Conservation (phyloP, 2,888 invertebrate species). For the Acrobasis repandana region DNA sequence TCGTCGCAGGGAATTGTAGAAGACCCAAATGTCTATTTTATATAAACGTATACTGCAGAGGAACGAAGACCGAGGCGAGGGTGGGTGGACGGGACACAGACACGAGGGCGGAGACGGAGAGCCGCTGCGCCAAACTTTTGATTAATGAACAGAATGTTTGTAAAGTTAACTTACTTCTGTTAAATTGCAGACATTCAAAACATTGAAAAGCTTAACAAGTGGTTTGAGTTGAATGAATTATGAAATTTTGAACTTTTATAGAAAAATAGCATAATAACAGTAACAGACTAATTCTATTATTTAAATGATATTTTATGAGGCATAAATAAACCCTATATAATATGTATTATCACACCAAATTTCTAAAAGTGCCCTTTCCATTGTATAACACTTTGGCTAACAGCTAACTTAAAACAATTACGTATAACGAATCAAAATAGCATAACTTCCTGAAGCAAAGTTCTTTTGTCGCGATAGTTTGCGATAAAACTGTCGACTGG, state of each 20-base stretch:
- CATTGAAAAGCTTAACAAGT: conserved; percentile 57
- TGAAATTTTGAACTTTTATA: neutral
- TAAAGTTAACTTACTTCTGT: conserved; percentile 74
- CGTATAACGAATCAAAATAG: conserved; percentile 22
- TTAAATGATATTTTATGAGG: neutral
- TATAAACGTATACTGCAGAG: conserved; percentile 43
- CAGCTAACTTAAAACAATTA: neutral
- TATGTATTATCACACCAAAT: too few relatives aligned
- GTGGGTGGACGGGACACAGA: conserved; percentile 48
- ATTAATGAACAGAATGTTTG: conserved; percentile 80
- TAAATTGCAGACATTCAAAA: conserved; percentile 72
- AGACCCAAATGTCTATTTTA: conserved; percentile 53
- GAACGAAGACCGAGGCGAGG: conserved; percentile 44
- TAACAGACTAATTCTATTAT: neutral
- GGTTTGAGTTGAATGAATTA: conserved; percentile 19
- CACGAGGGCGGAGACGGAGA: conserved; percentile 70
- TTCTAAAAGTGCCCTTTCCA: too few relatives aligned
- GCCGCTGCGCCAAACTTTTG: conserved; percentile 81
- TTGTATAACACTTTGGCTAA: neutral
- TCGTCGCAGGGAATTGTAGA: conserved; percentile 44
- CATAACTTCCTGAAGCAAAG: conserved; percentile 61
- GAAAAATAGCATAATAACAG: neutral
- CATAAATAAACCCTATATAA: too few relatives aligned
- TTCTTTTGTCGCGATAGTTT: conserved; percentile 67
- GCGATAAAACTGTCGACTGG: conserved; percentile 71